Conservation (phyloP, 2,113 vertebrate genomes). For the Callipepla squamata region DNA sequence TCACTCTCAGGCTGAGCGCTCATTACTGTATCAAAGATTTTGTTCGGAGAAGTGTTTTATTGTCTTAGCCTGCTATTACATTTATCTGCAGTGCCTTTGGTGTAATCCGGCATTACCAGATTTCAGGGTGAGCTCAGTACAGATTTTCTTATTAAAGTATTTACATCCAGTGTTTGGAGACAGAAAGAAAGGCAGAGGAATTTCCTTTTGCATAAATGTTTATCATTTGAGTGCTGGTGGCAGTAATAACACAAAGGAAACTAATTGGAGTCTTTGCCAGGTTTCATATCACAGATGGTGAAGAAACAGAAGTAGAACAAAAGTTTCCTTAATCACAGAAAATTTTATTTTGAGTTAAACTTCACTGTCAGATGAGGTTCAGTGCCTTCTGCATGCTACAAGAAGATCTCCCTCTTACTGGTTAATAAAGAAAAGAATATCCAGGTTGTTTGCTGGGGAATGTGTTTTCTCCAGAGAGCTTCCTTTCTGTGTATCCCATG, state of each 20-base stretch:
- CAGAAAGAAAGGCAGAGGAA: slow-evolving; percentile 4
- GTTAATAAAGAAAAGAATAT: neutral
- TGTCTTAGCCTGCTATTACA: neutral
- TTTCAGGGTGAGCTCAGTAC: neutral
- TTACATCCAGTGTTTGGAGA: neutral
- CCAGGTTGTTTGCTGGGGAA: neutral
- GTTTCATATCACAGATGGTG: slow-evolving; percentile 58
- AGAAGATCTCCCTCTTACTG: neutral
- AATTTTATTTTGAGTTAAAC: slow-evolving; percentile 38
- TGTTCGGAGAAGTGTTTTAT: neutral
- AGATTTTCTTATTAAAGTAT: neutral
- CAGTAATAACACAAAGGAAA: slow-evolving; percentile 61
- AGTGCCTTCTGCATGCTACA: slow-evolving; percentile 13
- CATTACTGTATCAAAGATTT: neutral
- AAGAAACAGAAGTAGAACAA: slow-evolving; percentile 62
- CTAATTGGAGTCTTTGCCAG: slow-evolving; percentile 53
- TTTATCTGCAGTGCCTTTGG: neutral
- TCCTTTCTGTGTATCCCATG: neutral
- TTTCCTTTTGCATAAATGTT: slow-evolving; percentile 52
- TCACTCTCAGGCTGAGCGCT: neutral
- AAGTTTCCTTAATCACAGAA: slow-evolving; percentile 61
- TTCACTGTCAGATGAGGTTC: slow-evolving; percentile 19
- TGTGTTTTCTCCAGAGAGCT: neutral
- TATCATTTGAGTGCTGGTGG: slow-evolving; percentile 26
- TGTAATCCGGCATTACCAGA: neutral